Base-by-base conservation (phyloP, 2,113 vertebrate species). In the Chionis minor region DNA sequence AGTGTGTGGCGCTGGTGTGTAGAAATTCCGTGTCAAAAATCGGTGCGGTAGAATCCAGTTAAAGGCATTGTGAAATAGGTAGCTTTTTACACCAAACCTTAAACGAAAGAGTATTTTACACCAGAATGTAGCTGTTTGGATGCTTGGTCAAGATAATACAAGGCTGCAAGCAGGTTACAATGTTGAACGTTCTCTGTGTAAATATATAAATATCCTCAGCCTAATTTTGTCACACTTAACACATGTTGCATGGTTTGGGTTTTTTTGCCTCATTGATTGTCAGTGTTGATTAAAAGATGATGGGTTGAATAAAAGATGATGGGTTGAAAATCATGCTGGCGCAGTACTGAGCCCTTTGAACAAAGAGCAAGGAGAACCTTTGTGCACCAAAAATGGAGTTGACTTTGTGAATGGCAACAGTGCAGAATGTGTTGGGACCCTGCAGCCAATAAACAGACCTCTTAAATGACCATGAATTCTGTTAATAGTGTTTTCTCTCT, bases 371-470 rank as follows among this genome's bases (percentile, higher is more conserved):
- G 86, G 82, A 92, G 86, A 94, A 90, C 6, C 15, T 79, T 79
- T 77, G 72, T 88, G 83, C 89, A 73, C 91, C 96, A 88, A 66
- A 93, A 96, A 61, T 13, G 47, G 63, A 84, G 77, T 38, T 81
- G 92, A 54, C 72, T 70, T 88, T 88, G 66, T n/a, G 6, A 88
- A 72, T 28, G 73, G 92, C 95, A 88, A 92, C 95, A 93, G 88
- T 32, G 65, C 67, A 88, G 92, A 70, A 91, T 80, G 55, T 23
- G 61, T 92, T 78, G 92, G 92, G 92, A 91, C 87, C 82, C 90
- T 94, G 95, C 94, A 92, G 89, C 96, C 88, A 97, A 95, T 96
- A 96, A 97, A 96, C 74, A 92, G 94, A 97, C 94, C 92, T 97
- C 96, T 96, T 65, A 54, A 92, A 86, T 0, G 5, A 94, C 81